Percentiles rank a stretch among this genome's conserved stretches.
phyloP scores from a whole-genome alignment of 2,797 vertebrate species.

The Sebastes hopkinsi region DNA sequence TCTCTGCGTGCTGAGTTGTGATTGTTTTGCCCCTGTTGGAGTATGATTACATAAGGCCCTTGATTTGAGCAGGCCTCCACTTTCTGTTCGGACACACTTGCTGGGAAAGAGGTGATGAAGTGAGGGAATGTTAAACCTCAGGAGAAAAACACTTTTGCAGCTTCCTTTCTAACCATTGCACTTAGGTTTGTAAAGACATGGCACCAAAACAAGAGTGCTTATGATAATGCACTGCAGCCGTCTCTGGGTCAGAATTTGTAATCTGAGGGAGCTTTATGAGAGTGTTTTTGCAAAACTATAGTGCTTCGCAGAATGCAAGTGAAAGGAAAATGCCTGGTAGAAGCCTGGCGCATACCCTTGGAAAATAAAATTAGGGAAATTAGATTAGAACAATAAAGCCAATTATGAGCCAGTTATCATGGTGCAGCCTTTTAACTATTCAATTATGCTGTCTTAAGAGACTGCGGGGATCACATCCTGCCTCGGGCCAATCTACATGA shows the following conservation, averaged over 20 bases:
- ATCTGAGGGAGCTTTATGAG: slow-evolving; percentile 22
- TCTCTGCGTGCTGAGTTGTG: slow-evolving; percentile 50
- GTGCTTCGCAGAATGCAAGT: slow-evolving; percentile 4
- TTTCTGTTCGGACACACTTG: slow-evolving; percentile 47
- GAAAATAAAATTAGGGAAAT: slow-evolving; percentile 68
- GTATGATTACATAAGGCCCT: slow-evolving; percentile 75
- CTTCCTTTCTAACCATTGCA: slow-evolving; percentile 21
- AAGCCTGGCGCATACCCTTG: slow-evolving; percentile 2
- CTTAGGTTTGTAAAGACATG: slow-evolving; percentile 19
- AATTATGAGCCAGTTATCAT: slow-evolving; percentile 23
- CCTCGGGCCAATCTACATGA: slow-evolving; percentile 29
- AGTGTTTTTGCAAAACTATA: slow-evolving; percentile 22
- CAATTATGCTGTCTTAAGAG: slow-evolving; percentile 47
- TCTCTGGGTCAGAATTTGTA: slow-evolving; percentile 3
- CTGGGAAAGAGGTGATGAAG: slow-evolving; percentile 44
- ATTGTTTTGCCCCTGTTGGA: slow-evolving; percentile 73
- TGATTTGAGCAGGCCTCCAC: slow-evolving; percentile 65
- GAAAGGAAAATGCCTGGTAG: slow-evolving; percentile 31
- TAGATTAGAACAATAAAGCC: slow-evolving; percentile 67
- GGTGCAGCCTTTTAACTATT: slow-evolving; percentile 56
- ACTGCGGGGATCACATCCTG: slow-evolving; percentile 37
- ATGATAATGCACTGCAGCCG: slow-evolving; percentile 10
- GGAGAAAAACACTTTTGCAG: slow-evolving; percentile 35
- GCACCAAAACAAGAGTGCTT: slow-evolving; percentile 35
- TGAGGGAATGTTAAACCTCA: slow-evolving; percentile 46